A percentile compares a stretch with the other conserved stretches of the same genome.
Conservation (phyloP, 2,888 invertebrate genomes). For the Monochamus alternatus region DNA sequence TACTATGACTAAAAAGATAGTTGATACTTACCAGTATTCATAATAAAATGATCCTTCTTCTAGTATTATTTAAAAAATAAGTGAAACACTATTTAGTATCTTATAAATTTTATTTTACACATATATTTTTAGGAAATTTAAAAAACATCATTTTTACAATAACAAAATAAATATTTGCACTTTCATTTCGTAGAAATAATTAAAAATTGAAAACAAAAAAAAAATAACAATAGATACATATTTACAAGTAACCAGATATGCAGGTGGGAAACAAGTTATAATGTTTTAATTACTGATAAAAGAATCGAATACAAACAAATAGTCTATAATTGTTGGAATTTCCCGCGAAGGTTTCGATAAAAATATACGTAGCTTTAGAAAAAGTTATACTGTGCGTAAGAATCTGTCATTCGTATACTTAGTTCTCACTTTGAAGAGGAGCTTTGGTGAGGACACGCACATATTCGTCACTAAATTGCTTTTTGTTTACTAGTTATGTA, state of each 20-base stretch:
- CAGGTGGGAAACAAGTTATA: neutral
- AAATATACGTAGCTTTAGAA: slow-evolving; percentile 35
- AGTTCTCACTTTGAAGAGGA: slow-evolving; percentile 57
- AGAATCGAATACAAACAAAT: slow-evolving; percentile 17
- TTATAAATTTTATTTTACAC: slow-evolving; percentile 59
- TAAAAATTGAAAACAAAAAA: slow-evolving; percentile 31
- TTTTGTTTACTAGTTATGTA: slow-evolving; percentile 55
- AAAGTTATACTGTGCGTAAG: slow-evolving; percentile 39
- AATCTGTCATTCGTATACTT: slow-evolving; percentile 64
- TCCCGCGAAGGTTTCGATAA: slow-evolving; percentile 10
- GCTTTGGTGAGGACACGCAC: slow-evolving; percentile 57
- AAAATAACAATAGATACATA: slow-evolving; percentile 51
- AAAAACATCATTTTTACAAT: slow-evolving; percentile 41
- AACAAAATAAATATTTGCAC: slow-evolving; percentile 39
- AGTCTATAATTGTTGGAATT: neutral
- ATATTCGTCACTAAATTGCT: slow-evolving; percentile 61
- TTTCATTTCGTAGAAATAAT: slow-evolving; percentile 27
- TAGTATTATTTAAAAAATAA: too few species aligned
- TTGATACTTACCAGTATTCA: too few species aligned
- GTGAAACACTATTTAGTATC: slow-evolving; percentile 9
- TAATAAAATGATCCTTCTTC: too few species aligned
- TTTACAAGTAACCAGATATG: slow-evolving; percentile 44
- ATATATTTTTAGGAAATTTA: slow-evolving; percentile 52
- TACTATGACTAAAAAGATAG: too few species aligned
- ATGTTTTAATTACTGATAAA: neutral